Evolutionary conservation across 2,888 invertebrate species (phyloP).

Genomic region (Amiota communis): DNA sequence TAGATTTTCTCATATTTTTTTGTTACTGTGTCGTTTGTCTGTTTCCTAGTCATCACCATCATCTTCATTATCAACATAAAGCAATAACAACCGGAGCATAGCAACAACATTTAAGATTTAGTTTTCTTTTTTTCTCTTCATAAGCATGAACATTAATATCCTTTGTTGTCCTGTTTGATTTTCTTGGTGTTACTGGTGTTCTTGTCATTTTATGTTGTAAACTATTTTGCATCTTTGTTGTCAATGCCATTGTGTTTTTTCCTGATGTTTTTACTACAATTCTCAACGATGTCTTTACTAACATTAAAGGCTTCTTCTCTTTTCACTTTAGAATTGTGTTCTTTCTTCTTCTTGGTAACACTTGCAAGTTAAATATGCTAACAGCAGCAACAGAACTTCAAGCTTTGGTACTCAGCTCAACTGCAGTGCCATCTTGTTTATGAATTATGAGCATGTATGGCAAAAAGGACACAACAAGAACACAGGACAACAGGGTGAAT

Average conservation of each 20-base stretch:
- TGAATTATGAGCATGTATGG: conserved; percentile 26
- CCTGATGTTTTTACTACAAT: too few species aligned
- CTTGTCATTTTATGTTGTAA: conserved; percentile 17
- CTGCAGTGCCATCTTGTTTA: conserved; percentile 7
- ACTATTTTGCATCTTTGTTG: conserved; percentile 4
- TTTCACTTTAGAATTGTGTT: background rate
- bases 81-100: too few species aligned
- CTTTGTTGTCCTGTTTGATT: background rate
- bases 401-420: background rate
- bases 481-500: background rate
- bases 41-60: too few species aligned
- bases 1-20: background rate
- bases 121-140: too few species aligned
- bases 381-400: too few species aligned
- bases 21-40: background rate
- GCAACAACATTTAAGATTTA: too few species aligned
- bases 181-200: background rate
- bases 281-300: background rate
- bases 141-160: too few species aligned
- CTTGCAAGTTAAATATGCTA: background rate
- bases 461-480: background rate
- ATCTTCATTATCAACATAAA: too few species aligned
- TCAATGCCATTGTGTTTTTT: background rate
- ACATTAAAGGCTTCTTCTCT: background rate
- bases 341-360: background rate